Evolutionary conservation across 2,888 invertebrate species (phyloP), one percentile per base, ranked within the genome.

Genomic region (Limnephilus rhombicus): DNA sequence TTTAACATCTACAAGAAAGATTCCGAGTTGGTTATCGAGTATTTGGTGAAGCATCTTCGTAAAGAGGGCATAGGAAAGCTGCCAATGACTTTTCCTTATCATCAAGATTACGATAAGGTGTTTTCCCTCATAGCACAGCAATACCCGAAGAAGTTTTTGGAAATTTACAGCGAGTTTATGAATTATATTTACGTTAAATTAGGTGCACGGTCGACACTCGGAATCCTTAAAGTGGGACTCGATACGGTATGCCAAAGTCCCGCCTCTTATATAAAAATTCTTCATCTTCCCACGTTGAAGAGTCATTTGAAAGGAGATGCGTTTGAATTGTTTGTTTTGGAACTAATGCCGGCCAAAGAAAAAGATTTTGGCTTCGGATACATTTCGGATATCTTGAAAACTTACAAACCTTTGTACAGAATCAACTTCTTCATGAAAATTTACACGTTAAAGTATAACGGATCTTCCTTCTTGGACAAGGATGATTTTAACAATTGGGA

Each of bases 1-100:
- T 41, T 86, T 13, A 34, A 85, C 24, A 87, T 93, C 34, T 93
- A 93, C 80, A 91, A 88, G 11, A 94, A 92, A 29, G 94, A 94
- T 92, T 94, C 95, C 0, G 89, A 94, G 7, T 41, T 95, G 1
- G 93, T 94, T 1, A 94, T 95, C 7, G 94, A 94, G 13, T 95
- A 94, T 87, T 80, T 95, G 5, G 94, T 94, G 85, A 91, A 94
- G 13, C 92, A 94, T 3, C 93, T 94, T 2, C 90, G 92, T 0
- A 34, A 2, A 0, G 68, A 87, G 0, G 29, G 91, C 0, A n/a
- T 68, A 0, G 3, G 29, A 7, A 91, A 90, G 53, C 29, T 93
- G 31, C 83, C 85, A 11, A n/a, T n/a, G 53, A 11, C n/a, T 13
- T 83, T 13, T 85, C 3, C 24, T 15, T 53, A 37, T 15, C 4